Conservation (phyloP, 2,888 invertebrate genomes). For the Pristionchus japonicus region DNA sequence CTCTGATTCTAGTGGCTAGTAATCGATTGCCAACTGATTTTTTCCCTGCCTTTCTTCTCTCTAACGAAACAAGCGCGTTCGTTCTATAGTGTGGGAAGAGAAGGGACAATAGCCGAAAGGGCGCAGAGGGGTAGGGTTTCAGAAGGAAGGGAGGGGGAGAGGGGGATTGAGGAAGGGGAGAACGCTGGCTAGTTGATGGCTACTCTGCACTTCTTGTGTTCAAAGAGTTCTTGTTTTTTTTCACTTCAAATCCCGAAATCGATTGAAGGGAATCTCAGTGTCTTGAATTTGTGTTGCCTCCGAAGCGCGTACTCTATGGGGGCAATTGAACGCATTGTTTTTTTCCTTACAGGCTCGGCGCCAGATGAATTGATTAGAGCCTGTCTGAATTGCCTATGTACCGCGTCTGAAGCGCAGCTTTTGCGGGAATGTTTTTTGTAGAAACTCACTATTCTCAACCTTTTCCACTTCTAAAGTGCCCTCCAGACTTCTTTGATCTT, state of each 20-base stretch:
- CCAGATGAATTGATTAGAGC: too few species aligned
- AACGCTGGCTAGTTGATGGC: background rate
- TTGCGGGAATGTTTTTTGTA: too few species aligned
- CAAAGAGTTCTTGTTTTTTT: background rate
- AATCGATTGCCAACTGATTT: background rate
- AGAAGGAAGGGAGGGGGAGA: background rate
- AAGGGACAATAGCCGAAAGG: background rate
- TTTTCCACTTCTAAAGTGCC: background rate
- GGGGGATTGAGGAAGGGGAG: background rate
- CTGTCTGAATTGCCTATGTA: too few species aligned
- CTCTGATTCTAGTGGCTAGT: too few species aligned
- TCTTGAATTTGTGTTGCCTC: background rate
- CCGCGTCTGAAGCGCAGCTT: too few species aligned
- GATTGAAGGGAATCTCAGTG: background rate
- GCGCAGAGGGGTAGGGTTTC: background rate
- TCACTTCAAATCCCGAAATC: too few species aligned
- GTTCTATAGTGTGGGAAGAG: conserved; percentile 4
- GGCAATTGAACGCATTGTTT: too few species aligned
- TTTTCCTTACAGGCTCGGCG: too few species aligned
- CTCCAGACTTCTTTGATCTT: background rate
- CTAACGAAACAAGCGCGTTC: background rate
- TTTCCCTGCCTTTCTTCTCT: background rate
- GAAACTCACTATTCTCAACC: background rate
- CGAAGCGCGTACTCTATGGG: too few species aligned
- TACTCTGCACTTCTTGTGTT: background rate